Evolutionary conservation across 2,113 vertebrate species (phyloP), one percentile per base, ranked within the genome.

Genomic region (Epinephelus lanceolatus): DNA sequence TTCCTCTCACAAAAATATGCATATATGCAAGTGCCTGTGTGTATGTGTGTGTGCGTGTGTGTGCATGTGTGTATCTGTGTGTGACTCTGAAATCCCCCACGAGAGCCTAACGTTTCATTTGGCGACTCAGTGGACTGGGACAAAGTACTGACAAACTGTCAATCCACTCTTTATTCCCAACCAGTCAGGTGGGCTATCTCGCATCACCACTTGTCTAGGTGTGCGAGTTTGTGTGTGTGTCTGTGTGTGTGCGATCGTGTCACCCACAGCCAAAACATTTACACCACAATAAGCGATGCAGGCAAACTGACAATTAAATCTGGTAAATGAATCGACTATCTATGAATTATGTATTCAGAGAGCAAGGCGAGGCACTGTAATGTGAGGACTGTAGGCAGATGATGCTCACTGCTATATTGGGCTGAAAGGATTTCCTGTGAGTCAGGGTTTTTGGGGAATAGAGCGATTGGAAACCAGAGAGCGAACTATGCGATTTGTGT

Each of bases 291-390:
- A 62, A 18, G 10, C 61, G 53, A 68, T 57, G 71, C 65, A 40
- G 71, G 80, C 71, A 49, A 91, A 81, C 81, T 83, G 65, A 84
- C 83, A 89, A 91, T 90, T 83, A 90, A 85, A 85, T n/a, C 62
- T 9, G 1, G 55, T 83, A 86, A 88, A 90, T 77, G 79, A 87
- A 87, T 78, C 62, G 84, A 77, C 67, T 49, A 52, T 71, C 13
- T 55, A 65, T 86, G 83, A 86, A 91, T 87, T 74, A 83, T 87
- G 81, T 51, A 83, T 78, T 84, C 49, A 67, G 52, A 55, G 23
- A 66, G 73, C 52, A 15, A 65, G 56, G 71, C 1, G 25, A 71
- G 77, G 55, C 1, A 21, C 79, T 71, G 76, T 62, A 63, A 80
- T 62, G 68, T 45, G 77, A 78, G 42, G 71, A 75, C 78, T 82